Base-by-base conservation (phyloP, 2,888 invertebrate species). In the Brachyopa scutellaris region DNA sequence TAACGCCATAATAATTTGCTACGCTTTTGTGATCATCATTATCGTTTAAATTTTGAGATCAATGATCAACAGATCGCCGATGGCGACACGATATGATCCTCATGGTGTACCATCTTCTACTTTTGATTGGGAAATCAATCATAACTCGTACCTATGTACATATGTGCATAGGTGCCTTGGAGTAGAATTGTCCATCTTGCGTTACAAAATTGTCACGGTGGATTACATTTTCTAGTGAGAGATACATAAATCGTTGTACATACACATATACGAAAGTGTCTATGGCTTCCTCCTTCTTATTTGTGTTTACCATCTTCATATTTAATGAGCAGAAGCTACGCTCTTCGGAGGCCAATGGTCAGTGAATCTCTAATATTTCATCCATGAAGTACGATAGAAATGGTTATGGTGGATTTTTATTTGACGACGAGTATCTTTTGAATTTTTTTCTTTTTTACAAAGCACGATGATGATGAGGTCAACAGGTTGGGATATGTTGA, bases 51-150 rank as follows among this genome's bases (percentile, higher is more conserved):
- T 49, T 61, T 40, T 55, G 62, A 53, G 79, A 80, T 79, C 73
- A 73, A 61, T 47, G 61, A 61, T 51, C 59, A 74, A 15, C 21
- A 15, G 29, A 69, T 69, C 31, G 74, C 74, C 73, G 15, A 36
- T 62, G 67, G 80, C 76, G 62, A 69, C 74, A 62, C 49, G 53
- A 38, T 59, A 31, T 51, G 36, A 59, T 26, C 66, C 53, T 59
- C 57, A 23, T 15, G 31, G 15, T 23, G 36, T 55, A 67, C 42
- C 59, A 57, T 74, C 79, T 57, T 69, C 49, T 40, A 69, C 29
- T 36, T 78, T 73, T 55, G 53, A 79, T 69, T 74, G 57, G 66
- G 67, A 40, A 74, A 73, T 73, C 74, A 74, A 80, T 80, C 74
- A 55, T 69, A 11, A 59, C 42, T 23, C 6, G 26, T 26, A 26